Evolutionary conservation across 1,140 invertebrate species (phyloP).

Genomic region (Lethocerus indicus): DNA sequence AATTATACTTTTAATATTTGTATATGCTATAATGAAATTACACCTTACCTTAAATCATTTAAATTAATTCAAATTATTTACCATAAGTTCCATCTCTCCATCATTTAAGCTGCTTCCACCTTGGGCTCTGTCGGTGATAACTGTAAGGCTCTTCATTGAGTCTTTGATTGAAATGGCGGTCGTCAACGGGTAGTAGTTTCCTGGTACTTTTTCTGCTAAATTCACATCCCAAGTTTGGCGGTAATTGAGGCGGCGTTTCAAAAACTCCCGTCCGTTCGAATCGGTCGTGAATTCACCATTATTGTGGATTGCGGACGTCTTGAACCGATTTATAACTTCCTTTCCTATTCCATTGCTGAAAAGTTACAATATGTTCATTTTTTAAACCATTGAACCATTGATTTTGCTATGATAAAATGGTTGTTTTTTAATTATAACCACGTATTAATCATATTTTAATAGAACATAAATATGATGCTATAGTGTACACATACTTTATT

Average conservation of each 20-base stretch:
- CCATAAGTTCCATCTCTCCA: conserved; percentile 65
- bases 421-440: too few species aligned
- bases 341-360: conserved; percentile 54
- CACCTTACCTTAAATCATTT: too few species aligned
- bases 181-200: conserved; percentile 90
- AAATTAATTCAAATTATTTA: conserved; percentile 21
- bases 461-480: neutral
- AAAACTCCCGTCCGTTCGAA: conserved; percentile 79
- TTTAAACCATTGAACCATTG: neutral
- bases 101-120: conserved; percentile 66
- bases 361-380: conserved; percentile 7
- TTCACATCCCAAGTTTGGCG: conserved; percentile 54
- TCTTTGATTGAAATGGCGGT: conserved; percentile 57
- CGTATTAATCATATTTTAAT: conserved; percentile 5
- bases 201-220: conserved; percentile 52
- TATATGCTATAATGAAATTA: too few species aligned
- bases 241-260: conserved; percentile 52
- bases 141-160: conserved; percentile 26
- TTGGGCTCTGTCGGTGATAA: conserved; percentile 72
- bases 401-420: neutral
- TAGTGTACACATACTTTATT: conserved; percentile 38
- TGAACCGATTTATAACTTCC: conserved; percentile 63
- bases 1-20: too few species aligned
- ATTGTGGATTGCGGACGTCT: conserved; percentile 37
- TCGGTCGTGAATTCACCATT: conserved; percentile 75